phyloP scores from a whole-genome alignment of 2,113 vertebrate species.

The Dipodomys stephensi region DNA sequence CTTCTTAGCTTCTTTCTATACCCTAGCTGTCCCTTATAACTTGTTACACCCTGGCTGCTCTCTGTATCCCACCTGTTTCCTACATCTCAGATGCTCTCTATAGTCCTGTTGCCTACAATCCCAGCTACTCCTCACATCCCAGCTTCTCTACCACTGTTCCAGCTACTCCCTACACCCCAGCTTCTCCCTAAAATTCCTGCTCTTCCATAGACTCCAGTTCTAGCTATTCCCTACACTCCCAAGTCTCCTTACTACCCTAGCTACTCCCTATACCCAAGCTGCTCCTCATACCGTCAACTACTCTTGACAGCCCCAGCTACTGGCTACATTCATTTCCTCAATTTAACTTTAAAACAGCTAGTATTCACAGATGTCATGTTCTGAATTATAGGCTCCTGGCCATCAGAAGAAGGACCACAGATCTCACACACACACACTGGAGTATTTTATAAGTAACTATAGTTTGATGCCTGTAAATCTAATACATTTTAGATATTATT shows the following conservation, averaged over 20 bases:
- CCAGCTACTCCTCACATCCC: neutral
- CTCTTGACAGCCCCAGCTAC: no score
- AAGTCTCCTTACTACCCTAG: neutral
- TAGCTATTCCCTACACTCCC: neutral
- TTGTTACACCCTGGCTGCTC: neutral
- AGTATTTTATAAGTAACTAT: slow-evolving; percentile 21
- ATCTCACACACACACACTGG: neutral
- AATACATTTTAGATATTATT: neutral
- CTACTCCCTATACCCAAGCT: neutral
- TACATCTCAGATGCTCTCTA: no score
- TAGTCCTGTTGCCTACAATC: neutral
- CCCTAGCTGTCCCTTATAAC: no score
- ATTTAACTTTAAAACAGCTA: neutral
- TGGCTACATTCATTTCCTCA: neutral
- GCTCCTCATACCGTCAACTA: neutral
- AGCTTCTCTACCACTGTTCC: neutral
- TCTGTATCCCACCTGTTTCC: neutral
- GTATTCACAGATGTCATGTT: neutral
- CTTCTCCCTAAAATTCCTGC: neutral
- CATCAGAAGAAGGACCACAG: neutral
- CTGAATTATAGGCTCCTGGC: neutral
- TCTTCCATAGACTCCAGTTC: no score
- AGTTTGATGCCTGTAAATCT: neutral
- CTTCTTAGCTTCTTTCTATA: neutral
- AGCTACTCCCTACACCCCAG: neutral